A percentile compares a stretch with the other conserved stretches of the same genome.
phyloP scores from a whole-genome alignment of 1,140 invertebrate genomes.

The Papilio polytes region DNA sequence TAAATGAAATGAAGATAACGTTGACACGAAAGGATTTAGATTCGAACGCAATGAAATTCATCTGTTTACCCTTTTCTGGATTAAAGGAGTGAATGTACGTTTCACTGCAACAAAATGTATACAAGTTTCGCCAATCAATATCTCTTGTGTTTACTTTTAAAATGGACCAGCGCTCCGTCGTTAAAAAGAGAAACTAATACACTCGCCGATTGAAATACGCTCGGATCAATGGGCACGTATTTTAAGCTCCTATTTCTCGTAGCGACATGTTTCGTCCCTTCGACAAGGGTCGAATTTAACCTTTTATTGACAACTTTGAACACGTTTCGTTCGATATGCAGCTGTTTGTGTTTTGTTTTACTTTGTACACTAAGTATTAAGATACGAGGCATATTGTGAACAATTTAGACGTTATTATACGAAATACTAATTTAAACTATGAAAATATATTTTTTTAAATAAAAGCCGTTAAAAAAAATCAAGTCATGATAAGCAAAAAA shows the following conservation, averaged over 20 bases:
- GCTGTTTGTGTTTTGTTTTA: neutral
- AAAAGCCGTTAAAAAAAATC: no score
- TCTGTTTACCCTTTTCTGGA: neutral
- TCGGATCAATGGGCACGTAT: neutral
- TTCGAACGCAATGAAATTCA: neutral
- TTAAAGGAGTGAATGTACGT: neutral
- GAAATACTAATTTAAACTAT: no score
- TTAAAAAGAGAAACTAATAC: slow-evolving; percentile 1
- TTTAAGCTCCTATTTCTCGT: neutral
- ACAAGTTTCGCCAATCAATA: slow-evolving; percentile 2
- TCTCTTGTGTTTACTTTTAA: slow-evolving; percentile 4
- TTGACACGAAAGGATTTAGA: no score
- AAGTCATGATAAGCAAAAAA: no score
- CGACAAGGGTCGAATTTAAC: slow-evolving; percentile 12
- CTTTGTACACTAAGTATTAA: neutral
- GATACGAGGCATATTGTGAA: no score
- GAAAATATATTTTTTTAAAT: no score
- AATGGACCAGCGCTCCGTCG: neutral
- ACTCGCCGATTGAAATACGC: neutral
- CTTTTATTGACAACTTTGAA: slow-evolving; percentile 2
- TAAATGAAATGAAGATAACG: no score
- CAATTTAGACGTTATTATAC: no score
- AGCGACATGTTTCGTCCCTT: slow-evolving; percentile 12
- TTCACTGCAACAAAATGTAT: neutral
- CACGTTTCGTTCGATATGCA: neutral